Percentiles rank a stretch among this genome's conserved stretches.
Evolutionary conservation across 2,888 invertebrate genomes (phyloP).

Genomic region (Vanessa cardui): DNA sequence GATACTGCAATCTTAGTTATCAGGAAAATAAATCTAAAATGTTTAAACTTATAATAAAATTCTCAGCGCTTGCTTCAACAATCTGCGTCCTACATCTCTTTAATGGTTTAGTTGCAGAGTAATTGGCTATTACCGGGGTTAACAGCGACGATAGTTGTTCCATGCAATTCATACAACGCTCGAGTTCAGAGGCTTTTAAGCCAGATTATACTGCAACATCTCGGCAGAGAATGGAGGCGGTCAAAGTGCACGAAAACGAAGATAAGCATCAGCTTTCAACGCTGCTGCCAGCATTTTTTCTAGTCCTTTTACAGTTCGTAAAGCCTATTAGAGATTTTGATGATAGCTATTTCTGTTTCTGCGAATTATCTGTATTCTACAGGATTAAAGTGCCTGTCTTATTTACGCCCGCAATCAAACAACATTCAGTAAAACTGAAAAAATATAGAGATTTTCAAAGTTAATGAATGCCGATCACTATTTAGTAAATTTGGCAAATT

Average conservation of each 20-base stretch:
- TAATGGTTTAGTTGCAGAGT: slow-evolving; percentile 46
- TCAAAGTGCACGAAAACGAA: slow-evolving; percentile 49
- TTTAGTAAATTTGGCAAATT: too few relatives aligned
- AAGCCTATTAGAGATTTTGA: slow-evolving; percentile 23
- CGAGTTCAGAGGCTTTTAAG: slow-evolving; percentile 25
- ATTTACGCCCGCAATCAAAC: too few relatives aligned
- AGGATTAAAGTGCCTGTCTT: too few relatives aligned
- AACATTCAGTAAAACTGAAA: too few relatives aligned
- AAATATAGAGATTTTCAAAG: too few relatives aligned
- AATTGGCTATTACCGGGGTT: slow-evolving; percentile 43
- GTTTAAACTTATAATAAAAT: slow-evolving; percentile 9
- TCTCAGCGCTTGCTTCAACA: slow-evolving; percentile 21
- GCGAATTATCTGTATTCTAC: not conserved
- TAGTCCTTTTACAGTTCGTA: slow-evolving; percentile 31
- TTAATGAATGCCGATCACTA: too few relatives aligned
- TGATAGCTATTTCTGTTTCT: slow-evolving; percentile 18
- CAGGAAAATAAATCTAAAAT: not conserved
- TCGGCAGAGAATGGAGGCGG: slow-evolving; percentile 15
- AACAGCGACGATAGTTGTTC: slow-evolving; percentile 35
- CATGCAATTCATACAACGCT: slow-evolving; percentile 24
- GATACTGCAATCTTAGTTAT: not conserved
- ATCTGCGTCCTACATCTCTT: slow-evolving; percentile 26
- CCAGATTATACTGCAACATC: slow-evolving; percentile 20
- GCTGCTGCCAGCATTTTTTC: slow-evolving; percentile 49
- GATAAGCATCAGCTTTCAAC: slow-evolving; percentile 67